A percentile compares a stretch with the other conserved stretches of the same genome.
These are phyloP conservation scores for Labeo catla DNA, from an alignment of 2,113 vertebrate species.

Conservation along the genomic window DNA sequence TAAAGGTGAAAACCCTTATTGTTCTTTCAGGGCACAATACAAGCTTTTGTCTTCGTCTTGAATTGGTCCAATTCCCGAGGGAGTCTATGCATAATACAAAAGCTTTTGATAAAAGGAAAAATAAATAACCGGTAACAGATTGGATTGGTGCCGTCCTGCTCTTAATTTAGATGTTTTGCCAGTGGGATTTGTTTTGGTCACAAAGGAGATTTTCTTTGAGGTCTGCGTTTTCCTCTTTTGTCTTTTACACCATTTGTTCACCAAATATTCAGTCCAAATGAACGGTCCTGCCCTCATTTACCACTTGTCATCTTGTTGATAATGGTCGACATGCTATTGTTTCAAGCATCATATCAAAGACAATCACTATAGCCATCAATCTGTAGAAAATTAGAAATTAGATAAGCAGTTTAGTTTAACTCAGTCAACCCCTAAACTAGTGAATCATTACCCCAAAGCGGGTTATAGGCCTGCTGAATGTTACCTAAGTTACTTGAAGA, in stretches of 20 bases:
- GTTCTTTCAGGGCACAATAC: slow-evolving; percentile 52
- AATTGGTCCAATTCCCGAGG: slow-evolving; percentile 43
- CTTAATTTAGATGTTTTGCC: slow-evolving; percentile 55
- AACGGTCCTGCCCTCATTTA: background rate
- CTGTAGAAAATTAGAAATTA: background rate
- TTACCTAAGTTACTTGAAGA: too few relatives aligned
- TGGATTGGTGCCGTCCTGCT: slow-evolving; percentile 41
- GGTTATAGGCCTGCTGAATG: too few relatives aligned
- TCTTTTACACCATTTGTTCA: slow-evolving; percentile 45
- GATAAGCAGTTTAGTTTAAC: background rate
- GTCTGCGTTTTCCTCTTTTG: slow-evolving; percentile 31
- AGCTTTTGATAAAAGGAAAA: slow-evolving; percentile 52
- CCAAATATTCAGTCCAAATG: slow-evolving; percentile 45
- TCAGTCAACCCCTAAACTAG: too few relatives aligned
- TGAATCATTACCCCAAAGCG: too few relatives aligned
- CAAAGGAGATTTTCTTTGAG: slow-evolving; percentile 45
- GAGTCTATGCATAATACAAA: slow-evolving; percentile 51
- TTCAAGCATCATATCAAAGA: background rate
- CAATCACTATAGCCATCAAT: background rate
- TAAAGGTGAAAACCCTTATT: slow-evolving; percentile 47
- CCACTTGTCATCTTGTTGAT: background rate
- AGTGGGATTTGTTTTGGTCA: slow-evolving; percentile 51
- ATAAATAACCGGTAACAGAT: slow-evolving; percentile 42
- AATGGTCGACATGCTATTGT: background rate
- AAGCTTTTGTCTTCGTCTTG: slow-evolving; percentile 52